Conservation (phyloP, 1,140 invertebrate genomes). For the Papilio machaon region DNA sequence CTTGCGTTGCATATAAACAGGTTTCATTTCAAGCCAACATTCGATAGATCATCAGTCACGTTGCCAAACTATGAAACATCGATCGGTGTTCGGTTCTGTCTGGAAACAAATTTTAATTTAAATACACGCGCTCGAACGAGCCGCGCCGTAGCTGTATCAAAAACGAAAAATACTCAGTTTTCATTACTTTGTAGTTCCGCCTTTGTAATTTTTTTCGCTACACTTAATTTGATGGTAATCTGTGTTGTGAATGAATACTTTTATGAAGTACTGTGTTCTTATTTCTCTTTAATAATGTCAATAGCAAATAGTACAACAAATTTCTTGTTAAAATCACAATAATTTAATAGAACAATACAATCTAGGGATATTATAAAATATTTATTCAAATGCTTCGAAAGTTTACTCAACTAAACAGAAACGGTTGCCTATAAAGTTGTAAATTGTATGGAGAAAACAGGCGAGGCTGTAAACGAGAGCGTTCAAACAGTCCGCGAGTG, state of each 20-base stretch:
- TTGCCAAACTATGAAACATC: background rate
- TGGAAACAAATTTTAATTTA: conserved; percentile 19
- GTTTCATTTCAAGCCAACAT: background rate
- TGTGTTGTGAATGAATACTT: background rate
- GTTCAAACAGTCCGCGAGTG: conserved; percentile 25
- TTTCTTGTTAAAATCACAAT: background rate
- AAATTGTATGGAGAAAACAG: conserved; percentile 13
- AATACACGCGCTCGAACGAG: background rate
- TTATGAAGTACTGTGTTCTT: too few relatives aligned
- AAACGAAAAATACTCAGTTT: conserved; percentile 11
- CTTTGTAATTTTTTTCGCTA: conserved; percentile 9
- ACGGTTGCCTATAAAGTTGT: background rate
- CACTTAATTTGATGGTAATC: conserved; percentile 6
- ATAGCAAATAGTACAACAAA: too few relatives aligned
- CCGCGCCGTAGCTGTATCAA: background rate
- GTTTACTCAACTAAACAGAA: background rate
- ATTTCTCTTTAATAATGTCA: background rate
- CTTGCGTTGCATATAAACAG: background rate
- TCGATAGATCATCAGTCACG: background rate
- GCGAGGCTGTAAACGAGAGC: conserved; percentile 12
- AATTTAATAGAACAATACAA: background rate
- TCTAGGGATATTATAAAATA: background rate
- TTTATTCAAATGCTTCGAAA: background rate
- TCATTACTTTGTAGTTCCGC: conserved; percentile 6
- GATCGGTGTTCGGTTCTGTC: background rate